Conservation (phyloP, 2,888 invertebrate species). For the Loripinus fragilis region DNA sequence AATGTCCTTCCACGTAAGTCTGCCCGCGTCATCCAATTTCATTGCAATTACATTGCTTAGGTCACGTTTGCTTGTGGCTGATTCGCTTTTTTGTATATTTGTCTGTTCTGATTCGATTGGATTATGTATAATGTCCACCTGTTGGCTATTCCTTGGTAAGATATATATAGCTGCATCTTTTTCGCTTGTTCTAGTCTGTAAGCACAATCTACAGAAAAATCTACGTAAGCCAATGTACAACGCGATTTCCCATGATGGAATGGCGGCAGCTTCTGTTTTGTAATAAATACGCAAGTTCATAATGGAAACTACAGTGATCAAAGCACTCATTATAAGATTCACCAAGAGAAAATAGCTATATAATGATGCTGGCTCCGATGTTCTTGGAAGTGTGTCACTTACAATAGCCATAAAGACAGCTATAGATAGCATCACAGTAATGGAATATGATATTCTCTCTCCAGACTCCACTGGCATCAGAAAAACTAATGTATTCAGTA, state of each 20-base stretch:
- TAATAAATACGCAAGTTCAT: neutral
- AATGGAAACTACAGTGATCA: neutral
- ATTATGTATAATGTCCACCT: neutral
- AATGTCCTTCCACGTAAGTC: neutral
- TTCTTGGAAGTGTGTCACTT: slow-evolving; percentile 50
- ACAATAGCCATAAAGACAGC: slow-evolving; percentile 26
- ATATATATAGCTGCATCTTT: neutral
- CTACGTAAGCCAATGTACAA: neutral
- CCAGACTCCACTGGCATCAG: slow-evolving; percentile 46
- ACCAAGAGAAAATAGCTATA: slow-evolving; percentile 36
- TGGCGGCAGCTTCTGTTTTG: neutral
- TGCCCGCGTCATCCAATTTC: too few species aligned
- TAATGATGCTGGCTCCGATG: slow-evolving; percentile 33
- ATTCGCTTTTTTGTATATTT: too few species aligned
- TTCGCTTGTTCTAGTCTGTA: neutral
- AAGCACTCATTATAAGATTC: neutral
- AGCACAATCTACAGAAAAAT: neutral
- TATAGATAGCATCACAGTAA: slow-evolving; percentile 61
- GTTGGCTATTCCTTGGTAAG: neutral
- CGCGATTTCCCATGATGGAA: neutral
- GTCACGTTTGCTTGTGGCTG: neutral
- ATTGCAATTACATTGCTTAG: too few species aligned
- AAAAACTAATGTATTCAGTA: slow-evolving; percentile 60
- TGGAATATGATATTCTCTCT: slow-evolving; percentile 38
- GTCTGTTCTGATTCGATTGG: neutral